Conservation (phyloP, 2,797 vertebrate species). For the Dryobates pubescens region DNA sequence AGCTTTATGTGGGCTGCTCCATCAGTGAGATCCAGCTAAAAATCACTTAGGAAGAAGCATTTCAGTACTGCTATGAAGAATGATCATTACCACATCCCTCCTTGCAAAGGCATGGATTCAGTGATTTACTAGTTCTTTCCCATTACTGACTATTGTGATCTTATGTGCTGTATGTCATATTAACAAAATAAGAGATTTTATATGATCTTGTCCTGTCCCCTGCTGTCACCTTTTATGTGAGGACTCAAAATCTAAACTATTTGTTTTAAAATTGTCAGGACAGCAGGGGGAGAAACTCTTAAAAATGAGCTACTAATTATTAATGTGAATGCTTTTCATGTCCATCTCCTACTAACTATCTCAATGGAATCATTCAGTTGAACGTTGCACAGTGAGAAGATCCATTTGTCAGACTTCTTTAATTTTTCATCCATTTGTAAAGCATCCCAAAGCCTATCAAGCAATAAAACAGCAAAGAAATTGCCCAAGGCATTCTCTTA, state of each 20-base stretch:
- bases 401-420: conserved; percentile 66
- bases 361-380: conserved; percentile 57
- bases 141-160: not conserved
- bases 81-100: not conserved
- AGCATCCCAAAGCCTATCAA: conserved; percentile 37
- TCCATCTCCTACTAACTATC: conserved; percentile 57
- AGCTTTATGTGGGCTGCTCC: not conserved
- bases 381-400: conserved; percentile 36
- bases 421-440: conserved; percentile 61
- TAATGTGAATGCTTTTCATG: conserved; percentile 50
- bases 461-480: conserved; percentile 39
- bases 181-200: not conserved
- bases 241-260: not conserved
- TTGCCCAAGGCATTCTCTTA: conserved; percentile 11
- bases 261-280: conserved; percentile 13
- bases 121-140: conserved; percentile 8
- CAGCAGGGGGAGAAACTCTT: not conserved
- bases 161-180: not conserved
- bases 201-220: not conserved
- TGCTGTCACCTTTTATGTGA: conserved; percentile 25
- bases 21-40: not conserved
- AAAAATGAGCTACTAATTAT: conserved; percentile 57
- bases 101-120: conserved; percentile 4
- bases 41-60: not conserved
- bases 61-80: not conserved